Percentiles rank a stretch among this genome's conserved stretches.
Evolutionary conservation across 2,797 vertebrate genomes (phyloP).

Genomic region (Benthosema pterotum): DNA sequence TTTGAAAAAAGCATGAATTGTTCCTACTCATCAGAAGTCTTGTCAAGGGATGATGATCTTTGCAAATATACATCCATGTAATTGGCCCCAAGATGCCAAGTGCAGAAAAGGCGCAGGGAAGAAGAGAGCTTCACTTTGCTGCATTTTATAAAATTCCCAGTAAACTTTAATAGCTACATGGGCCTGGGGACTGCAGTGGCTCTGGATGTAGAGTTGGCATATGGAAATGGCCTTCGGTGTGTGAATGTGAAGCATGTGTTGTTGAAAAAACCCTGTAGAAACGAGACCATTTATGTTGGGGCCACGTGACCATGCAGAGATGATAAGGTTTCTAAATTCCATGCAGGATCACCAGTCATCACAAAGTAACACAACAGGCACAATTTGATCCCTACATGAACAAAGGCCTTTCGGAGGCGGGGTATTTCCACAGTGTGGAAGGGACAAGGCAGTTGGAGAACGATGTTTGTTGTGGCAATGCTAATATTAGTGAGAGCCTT

Average conservation of each 20-base stretch:
- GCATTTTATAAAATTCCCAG: constrained; percentile 12
- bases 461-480: constrained; percentile 45
- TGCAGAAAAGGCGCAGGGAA: constrained; percentile 40
- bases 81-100: constrained; percentile 48
- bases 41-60: constrained; percentile 41
- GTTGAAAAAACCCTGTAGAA: constrained; percentile 40
- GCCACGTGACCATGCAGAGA: constrained; percentile 52
- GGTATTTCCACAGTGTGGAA: constrained; percentile 60
- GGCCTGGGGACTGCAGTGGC: too few species aligned
- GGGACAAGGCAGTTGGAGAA: constrained; percentile 53
- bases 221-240: too few species aligned
- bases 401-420: constrained; percentile 58
- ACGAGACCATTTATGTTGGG: constrained; percentile 30
- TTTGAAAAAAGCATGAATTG: constrained; percentile 21
- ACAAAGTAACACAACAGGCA: constrained; percentile 22
- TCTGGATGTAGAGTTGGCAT: too few species aligned
- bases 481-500: constrained; percentile 65
- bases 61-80: constrained; percentile 41
- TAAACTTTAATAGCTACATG: too few species aligned
- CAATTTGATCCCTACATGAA: constrained; percentile 59
- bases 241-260: too few species aligned
- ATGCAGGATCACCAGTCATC: constrained; percentile 43
- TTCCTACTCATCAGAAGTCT: constrained; percentile 34
- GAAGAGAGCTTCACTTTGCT: constrained; percentile 46
- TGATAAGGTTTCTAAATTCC: constrained; percentile 60